These are phyloP conservation scores for Hucho hucho DNA, from an alignment of 2,113 vertebrate genomes.

Conservation along the genomic window DNA sequence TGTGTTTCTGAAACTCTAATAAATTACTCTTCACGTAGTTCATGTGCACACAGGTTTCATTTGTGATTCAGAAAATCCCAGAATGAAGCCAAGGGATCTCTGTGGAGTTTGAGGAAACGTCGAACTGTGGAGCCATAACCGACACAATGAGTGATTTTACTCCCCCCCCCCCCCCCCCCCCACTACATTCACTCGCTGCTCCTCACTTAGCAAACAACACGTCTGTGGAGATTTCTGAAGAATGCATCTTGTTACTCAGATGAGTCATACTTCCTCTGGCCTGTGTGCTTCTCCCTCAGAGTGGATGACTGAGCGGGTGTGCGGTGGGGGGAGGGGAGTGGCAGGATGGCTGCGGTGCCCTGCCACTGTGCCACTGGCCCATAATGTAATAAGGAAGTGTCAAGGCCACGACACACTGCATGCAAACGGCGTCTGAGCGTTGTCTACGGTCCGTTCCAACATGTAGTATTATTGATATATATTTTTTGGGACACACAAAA, in stretches of 20 bases:
- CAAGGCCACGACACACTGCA: background rate
- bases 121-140: conserved; percentile 58
- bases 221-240: conserved; percentile 74
- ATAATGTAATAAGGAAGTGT: conserved; percentile 54
- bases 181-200: conserved; percentile 36
- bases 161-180: conserved; percentile 28
- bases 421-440: background rate
- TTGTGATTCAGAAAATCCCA: conserved; percentile 74
- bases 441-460: too few relatives aligned
- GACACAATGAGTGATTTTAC: conserved; percentile 53
- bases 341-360: conserved; percentile 43
- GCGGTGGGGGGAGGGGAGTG: conserved; percentile 62
- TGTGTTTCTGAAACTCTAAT: conserved; percentile 41
- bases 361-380: conserved; percentile 52
- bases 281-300: conserved; percentile 70
- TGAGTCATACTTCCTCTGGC: conserved; percentile 82
- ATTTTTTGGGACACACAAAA: too few relatives aligned
- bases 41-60: conserved; percentile 56
- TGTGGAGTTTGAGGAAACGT: conserved; percentile 57
- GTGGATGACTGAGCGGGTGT: conserved; percentile 70
- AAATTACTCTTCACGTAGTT: conserved; percentile 56
- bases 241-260: conserved; percentile 75
- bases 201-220: conserved; percentile 70
- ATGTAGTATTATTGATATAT: too few relatives aligned
- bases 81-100: conserved; percentile 66